Evolutionary conservation across 64 coral and sea anemone species (phyloP), one percentile per base, ranked within the genome.

Genomic region (Porites australiensis): DNA sequence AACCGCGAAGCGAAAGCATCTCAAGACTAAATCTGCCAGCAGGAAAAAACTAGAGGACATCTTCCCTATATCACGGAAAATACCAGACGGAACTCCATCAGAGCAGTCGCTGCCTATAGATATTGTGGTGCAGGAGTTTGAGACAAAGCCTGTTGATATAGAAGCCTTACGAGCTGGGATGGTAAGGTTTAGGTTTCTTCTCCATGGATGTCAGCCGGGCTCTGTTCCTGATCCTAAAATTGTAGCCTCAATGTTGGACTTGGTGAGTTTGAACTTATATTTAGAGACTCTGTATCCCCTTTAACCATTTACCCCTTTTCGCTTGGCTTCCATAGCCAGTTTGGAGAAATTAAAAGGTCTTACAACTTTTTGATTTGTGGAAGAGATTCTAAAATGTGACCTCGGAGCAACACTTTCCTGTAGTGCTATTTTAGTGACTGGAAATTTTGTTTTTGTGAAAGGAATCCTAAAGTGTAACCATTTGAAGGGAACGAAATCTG

Each of bases 151-250:
- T 7, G 98, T 99, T 43, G 91, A 99, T 20, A 45, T 99, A 4
- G 37, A 79, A 50, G 94, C 91, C 10, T 79, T 96, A 52, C 77
- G 98, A 63, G 88, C 74, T 44, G 98, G 98, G 0, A 93, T 98
- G 93, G 92, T 95, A 12, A 81, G 94, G 50, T 87, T 96, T 2
- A 74, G 94, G 11, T 94, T 96, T 75, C 79, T 94, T 13, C 72
- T 91, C 13, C 79, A 94, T 78, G 95, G 82, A 58, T 79, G 86
- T 16, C 91, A 98, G 52, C 95, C 95, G 14, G 95, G 95, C 19
- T 78, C 90, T 86, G 91, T 96, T 2, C 95, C 95, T 21, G 87
- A 93, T 78, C 95, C 95, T 46, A 87, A 93, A 53, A 96, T 96
- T 27, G 80, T 96, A 19, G 95, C 95, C 20, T 92, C 95, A 1